These are phyloP conservation scores for Huso huso DNA, from an alignment of 2,797 vertebrate species.

Conservation along the genomic window DNA sequence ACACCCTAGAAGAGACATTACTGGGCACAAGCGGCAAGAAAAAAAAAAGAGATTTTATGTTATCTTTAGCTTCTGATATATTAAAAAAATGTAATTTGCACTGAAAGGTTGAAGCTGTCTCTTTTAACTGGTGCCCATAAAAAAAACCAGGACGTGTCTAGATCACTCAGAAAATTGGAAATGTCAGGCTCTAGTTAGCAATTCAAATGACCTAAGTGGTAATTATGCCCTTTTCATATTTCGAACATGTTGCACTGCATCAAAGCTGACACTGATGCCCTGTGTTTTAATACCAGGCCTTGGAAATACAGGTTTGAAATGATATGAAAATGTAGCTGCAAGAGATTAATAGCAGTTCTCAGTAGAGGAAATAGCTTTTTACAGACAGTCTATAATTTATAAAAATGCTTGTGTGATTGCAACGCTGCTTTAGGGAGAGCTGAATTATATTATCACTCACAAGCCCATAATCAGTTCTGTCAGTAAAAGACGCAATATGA, in stretches of 20 bases:
- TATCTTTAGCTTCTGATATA: background rate
- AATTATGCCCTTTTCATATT: slow-evolving; percentile 72
- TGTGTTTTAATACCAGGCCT: slow-evolving; percentile 57
- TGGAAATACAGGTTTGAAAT: slow-evolving; percentile 64
- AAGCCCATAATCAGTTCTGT: slow-evolving; percentile 69
- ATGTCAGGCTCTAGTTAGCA: slow-evolving; percentile 76
- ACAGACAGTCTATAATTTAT: slow-evolving; percentile 64
- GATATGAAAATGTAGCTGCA: slow-evolving; percentile 62
- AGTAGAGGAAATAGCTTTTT: slow-evolving; percentile 59
- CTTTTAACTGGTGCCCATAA: slow-evolving; percentile 47
- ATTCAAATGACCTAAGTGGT: slow-evolving; percentile 65
- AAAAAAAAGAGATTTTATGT: background rate
- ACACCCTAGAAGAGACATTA: too few species aligned
- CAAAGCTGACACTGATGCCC: slow-evolving; percentile 61
- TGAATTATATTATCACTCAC: slow-evolving; percentile 72
- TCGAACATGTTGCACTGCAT: slow-evolving; percentile 57
- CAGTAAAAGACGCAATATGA: slow-evolving; percentile 52
- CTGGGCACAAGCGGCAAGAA: background rate
- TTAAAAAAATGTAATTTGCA: slow-evolving; percentile 15
- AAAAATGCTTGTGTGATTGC: slow-evolving; percentile 56
- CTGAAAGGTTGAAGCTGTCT: slow-evolving; percentile 28
- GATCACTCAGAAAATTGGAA: slow-evolving; percentile 61
- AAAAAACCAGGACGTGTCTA: slow-evolving; percentile 42
- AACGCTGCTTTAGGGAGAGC: slow-evolving; percentile 61
- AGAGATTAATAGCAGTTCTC: slow-evolving; percentile 69